Evolutionary conservation across 2,113 vertebrate genomes (phyloP).

Genomic region (Baryphthengus martii): DNA sequence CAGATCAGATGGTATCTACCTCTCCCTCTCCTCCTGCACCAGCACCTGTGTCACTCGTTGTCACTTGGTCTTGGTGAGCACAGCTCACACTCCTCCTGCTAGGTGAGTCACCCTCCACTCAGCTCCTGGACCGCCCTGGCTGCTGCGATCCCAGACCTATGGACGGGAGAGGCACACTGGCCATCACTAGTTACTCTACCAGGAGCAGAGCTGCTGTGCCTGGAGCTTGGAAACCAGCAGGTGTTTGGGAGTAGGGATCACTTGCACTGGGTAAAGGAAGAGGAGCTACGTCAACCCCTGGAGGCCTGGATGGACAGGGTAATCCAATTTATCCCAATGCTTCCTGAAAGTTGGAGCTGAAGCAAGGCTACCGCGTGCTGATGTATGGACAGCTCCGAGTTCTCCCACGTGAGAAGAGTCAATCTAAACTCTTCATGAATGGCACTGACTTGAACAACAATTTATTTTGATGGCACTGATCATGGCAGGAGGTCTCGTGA

Average conservation of each 20-base stretch:
- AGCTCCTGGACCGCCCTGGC: not conserved
- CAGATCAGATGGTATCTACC: not conserved
- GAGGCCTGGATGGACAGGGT: not conserved
- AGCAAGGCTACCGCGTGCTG: fast-evolving
- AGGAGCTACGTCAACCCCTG: not conserved
- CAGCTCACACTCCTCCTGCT: not conserved
- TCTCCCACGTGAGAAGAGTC: not conserved
- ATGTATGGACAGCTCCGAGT: not conserved
- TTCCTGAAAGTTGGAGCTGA: fast-evolving
- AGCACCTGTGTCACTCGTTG: not conserved
- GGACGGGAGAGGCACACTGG: not conserved
- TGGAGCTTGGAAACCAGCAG: not conserved
- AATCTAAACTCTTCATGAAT: not conserved
- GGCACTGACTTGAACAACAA: not conserved
- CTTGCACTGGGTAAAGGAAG: not conserved
- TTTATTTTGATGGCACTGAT: not conserved
- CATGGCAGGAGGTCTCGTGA: not conserved
- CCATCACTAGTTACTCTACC: not conserved
- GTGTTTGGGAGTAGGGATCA: not conserved
- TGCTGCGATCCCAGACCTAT: not conserved
- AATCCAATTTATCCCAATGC: fast-evolving
- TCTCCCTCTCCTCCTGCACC: not conserved
- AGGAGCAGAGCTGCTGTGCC: not conserved
- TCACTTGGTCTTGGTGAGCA: not conserved
- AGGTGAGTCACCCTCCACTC: not conserved